Evolutionary conservation across 2,113 vertebrate genomes (phyloP), one percentile per base, ranked within the genome.

Genomic region (Sigmodon hispidus): DNA sequence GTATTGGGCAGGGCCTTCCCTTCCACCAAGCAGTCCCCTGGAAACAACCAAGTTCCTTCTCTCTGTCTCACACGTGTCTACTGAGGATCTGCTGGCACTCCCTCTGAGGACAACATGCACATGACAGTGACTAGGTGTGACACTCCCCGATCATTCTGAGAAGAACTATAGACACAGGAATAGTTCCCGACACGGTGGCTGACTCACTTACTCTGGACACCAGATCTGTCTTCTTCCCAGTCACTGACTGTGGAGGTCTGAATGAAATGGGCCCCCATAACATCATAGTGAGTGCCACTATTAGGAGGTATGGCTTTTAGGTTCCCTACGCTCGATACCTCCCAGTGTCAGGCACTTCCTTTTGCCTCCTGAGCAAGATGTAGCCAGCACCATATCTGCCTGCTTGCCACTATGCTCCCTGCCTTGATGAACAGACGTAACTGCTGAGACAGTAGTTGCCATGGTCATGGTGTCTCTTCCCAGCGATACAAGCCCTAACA

Each of bases 81-180:
- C 50, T 21, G 59, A 4, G 45, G 12, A 50, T 2, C 22, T 15
- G 19, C 26, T 12, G 0, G 2, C 4, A 13, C 31, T 31, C 43
- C 70, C 48, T 24, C 45, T 5, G 0, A 36, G 29, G 22, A 52
- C 16, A 9, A 5, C 7, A 24, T 34, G n/a, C 31, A 21, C 12
- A 0, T 4, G 36, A 31, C 26, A 2, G 15, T 1, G 7, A 12
- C 6, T 3, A 43, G 29, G 43, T 31, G 1, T 0, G 36, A 59
- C 29, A 15, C 5, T n/a, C 72, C 67, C 50, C 55, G 17, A 16
- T 3, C 26, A 43, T 6, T 10, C 8, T 13, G 2, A 5, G 36
- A 69, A 40, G 86, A 81, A 31, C 61, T 0, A 0, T 4, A 1
- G 59, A 8, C 24, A 13, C 34, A 0, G 17, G 0, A 15, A 31